These are phyloP conservation scores for Copidosoma aretas DNA, from an alignment of 2,888 invertebrate genomes.

Conservation along the genomic window DNA sequence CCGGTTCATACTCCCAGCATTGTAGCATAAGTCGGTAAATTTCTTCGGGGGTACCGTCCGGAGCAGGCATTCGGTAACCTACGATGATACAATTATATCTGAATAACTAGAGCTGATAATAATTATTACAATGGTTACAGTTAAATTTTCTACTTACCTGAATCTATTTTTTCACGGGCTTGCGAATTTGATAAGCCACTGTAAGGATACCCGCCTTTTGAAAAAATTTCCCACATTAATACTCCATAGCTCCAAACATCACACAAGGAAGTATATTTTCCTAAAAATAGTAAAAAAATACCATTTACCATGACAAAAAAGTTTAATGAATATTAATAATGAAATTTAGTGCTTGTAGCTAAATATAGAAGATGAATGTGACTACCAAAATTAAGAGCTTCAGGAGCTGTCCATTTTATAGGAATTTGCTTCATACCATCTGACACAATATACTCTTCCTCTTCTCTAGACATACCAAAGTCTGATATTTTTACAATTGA, in stretches of 20 bases:
- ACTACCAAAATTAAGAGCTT: conserved; percentile 90
- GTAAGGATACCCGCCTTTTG: conserved; percentile 91
- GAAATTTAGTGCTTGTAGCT: conserved; percentile 1
- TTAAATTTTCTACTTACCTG: conserved; percentile 67
- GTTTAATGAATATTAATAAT: no score
- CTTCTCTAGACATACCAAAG: conserved; percentile 97
- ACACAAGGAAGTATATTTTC: conserved; percentile 92
- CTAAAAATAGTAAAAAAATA: conserved; percentile 62
- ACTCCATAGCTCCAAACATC: conserved; percentile 98
- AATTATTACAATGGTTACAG: conserved; percentile 2
- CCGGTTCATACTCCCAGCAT: conserved; percentile 94
- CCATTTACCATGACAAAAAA: not conserved
- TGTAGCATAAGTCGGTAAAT: conserved; percentile 89
- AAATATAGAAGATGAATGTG: conserved; percentile 12
- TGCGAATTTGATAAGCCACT: conserved; percentile 92
- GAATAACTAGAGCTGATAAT: not conserved
- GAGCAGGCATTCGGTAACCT: conserved; percentile 94
- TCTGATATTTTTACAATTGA: conserved; percentile 95
- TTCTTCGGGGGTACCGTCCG: conserved; percentile 86
- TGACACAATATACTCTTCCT: conserved; percentile 95
- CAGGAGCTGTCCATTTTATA: conserved; percentile 98
- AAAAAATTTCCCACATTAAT: conserved; percentile 96
- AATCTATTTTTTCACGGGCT: conserved; percentile 91
- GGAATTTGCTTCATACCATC: conserved; percentile 99
- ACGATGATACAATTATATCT: conserved; percentile 40